Conservation (phyloP, 2,113 vertebrate genomes). For the Coracopsis vasa region DNA sequence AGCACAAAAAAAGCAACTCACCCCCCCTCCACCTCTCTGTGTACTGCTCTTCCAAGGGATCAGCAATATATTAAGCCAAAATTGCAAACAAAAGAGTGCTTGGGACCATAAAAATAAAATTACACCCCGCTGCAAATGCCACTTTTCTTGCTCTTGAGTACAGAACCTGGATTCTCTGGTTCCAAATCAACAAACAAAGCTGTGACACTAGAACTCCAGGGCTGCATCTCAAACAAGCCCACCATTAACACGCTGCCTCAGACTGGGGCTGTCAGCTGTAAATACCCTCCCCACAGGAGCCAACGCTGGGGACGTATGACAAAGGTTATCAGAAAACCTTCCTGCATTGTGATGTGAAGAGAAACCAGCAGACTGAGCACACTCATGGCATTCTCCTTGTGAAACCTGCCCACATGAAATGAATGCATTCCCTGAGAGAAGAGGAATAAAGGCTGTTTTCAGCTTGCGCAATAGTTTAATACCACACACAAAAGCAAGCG, state of each 20-base stretch:
- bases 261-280: not conserved
- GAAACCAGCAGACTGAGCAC: rapidly evolving
- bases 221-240: not conserved
- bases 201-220: not conserved
- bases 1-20: not conserved
- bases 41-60: not conserved
- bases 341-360: not conserved
- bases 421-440: not conserved
- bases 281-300: not conserved
- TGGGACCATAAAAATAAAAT: not conserved
- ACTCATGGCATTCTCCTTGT: not conserved
- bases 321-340: not conserved
- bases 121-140: not conserved
- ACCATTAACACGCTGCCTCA: not conserved
- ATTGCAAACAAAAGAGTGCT: not conserved
- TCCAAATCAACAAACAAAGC: not conserved
- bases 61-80: not conserved
- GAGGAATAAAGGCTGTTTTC: not conserved
- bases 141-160: not conserved
- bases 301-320: rapidly evolving
- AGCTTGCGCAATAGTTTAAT: not conserved
- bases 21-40: rapidly evolving
- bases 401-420: not conserved
- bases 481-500: rapidly evolving
- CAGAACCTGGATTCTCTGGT: not conserved